These are phyloP conservation scores for Aeoliscus strigatus DNA, from an alignment of 2,797 vertebrate species.

Conservation along the genomic window DNA sequence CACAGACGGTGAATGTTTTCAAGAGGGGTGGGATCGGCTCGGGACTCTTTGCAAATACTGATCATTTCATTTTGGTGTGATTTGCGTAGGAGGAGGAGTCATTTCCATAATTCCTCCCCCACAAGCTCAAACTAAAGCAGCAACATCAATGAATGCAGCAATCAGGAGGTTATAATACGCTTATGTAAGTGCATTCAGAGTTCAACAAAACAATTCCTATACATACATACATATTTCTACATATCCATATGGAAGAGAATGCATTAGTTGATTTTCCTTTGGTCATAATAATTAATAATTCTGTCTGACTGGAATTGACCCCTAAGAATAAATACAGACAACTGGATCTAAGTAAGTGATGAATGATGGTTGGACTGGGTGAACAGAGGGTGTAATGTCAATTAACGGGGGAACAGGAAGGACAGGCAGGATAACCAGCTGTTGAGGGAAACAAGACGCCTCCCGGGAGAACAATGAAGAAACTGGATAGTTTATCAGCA, in stretches of 20 bases:
- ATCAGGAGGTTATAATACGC: slow-evolving; percentile 1
- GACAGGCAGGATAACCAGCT: slow-evolving; percentile 27
- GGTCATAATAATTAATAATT: no score
- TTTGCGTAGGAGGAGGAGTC: slow-evolving; percentile 15
- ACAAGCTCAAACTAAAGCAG: slow-evolving; percentile 13
- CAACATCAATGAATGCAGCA: slow-evolving; percentile 1
- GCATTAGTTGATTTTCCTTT: no score
- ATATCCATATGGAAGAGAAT: no score
- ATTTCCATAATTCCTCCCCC: slow-evolving; percentile 37
- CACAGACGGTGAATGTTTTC: no score
- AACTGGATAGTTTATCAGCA: slow-evolving; percentile 37
- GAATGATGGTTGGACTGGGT: no score
- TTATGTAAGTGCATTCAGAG: slow-evolving; percentile 2
- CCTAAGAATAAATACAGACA: neutral
- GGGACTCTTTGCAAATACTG: neutral
- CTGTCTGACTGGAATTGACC: neutral
- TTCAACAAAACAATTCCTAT: no score
- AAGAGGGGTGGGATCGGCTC: no score
- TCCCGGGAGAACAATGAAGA: slow-evolving; percentile 49
- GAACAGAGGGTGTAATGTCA: neutral
- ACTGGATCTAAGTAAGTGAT: neutral
- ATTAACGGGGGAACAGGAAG: slow-evolving; percentile 21
- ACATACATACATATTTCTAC: no score
- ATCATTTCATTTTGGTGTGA: slow-evolving; percentile 11
- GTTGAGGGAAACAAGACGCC: slow-evolving; percentile 27